Evolutionary conservation across 2,888 invertebrate genomes (phyloP).

Genomic region (Eucriotettix oculatus): DNA sequence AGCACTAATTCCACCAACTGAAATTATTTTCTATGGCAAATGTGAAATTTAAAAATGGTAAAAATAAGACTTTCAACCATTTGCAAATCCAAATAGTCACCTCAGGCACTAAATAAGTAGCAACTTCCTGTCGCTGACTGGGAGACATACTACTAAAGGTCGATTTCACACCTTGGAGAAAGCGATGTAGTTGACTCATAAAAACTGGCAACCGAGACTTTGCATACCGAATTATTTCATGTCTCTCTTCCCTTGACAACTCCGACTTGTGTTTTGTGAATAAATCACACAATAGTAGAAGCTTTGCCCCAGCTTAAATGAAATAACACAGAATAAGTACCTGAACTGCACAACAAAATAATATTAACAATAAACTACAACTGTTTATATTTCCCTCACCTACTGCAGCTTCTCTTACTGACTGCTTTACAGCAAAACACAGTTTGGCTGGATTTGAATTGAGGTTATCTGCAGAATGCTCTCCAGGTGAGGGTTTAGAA

Average conservation of each 20-base stretch:
- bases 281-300: conserved; percentile 43
- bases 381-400: conserved; percentile 23
- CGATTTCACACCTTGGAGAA: conserved; percentile 38
- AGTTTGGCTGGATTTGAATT: conserved; percentile 38
- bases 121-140: conserved; percentile 41
- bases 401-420: conserved; percentile 41
- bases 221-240: conserved; percentile 48
- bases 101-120: conserved; percentile 48
- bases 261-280: conserved; percentile 44
- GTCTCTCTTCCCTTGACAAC: conserved; percentile 41
- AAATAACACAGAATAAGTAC: background rate
- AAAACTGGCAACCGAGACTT: conserved; percentile 48
- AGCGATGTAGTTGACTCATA: conserved; percentile 40
- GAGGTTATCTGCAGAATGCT: conserved; percentile 21
- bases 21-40: too few relatives aligned
- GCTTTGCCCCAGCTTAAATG: conserved; percentile 30
- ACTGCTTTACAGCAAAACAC: conserved; percentile 43
- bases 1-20: too few relatives aligned
- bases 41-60: too few relatives aligned
- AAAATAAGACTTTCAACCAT: background rate
- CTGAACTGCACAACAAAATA: background rate
- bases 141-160: conserved; percentile 39
- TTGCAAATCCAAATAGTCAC: conserved; percentile 22
- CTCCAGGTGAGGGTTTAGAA: conserved; percentile 22
- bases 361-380: too few relatives aligned